phyloP scores from a whole-genome alignment of 1,140 invertebrate genomes.

The Trachymyrmex cornetzi region DNA sequence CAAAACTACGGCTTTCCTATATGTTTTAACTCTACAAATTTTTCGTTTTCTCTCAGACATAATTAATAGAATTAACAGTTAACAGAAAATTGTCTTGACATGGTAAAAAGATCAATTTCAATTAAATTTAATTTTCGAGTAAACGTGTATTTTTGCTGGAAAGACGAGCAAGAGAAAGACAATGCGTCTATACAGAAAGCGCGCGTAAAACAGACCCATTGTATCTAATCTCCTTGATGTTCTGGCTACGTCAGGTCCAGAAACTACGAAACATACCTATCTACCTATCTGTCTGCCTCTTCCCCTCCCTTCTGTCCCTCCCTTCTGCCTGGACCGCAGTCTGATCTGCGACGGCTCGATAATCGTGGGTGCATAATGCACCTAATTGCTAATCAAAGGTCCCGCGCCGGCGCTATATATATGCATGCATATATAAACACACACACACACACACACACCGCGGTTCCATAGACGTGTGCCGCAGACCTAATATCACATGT shows the following conservation, averaged over 20 bases:
- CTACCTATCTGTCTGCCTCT: constrained; percentile 24
- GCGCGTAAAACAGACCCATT: not conserved
- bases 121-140: too few relatives aligned
- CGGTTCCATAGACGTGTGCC: constrained; percentile 10
- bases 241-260: constrained; percentile 23
- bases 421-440: not conserved
- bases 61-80: not conserved
- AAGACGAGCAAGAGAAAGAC: not conserved
- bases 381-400: constrained; percentile 78
- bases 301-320: not conserved
- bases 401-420: constrained; percentile 54
- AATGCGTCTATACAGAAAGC: not conserved
- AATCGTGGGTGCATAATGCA: constrained; percentile 75
- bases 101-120: not conserved
- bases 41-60: not conserved
- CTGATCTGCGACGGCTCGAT: constrained; percentile 72
- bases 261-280: constrained; percentile 9
- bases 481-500: constrained; percentile 65
- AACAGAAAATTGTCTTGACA: not conserved
- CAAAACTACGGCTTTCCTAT: not conserved
- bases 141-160: not conserved
- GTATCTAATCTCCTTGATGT: constrained; percentile 23
- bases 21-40: not conserved
- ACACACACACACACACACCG: not conserved
- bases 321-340: constrained; percentile 11